These are phyloP conservation scores for Drosophila sproati DNA, from an alignment of 1,140 invertebrate genomes.

Conservation along the genomic window DNA sequence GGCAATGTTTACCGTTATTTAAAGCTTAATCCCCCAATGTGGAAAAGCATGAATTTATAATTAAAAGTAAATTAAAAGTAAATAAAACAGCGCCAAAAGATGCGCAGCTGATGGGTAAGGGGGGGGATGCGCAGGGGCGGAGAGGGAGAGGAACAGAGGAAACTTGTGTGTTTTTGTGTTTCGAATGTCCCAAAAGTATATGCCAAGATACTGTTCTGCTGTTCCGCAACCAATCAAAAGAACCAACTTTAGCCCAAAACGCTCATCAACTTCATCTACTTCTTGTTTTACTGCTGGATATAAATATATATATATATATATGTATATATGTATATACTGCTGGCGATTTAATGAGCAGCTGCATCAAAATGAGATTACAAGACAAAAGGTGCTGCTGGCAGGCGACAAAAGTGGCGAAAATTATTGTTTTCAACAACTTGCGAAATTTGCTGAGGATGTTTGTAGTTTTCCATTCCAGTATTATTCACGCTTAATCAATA, in stretches of 20 bases:
- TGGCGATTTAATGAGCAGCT: conserved; percentile 11
- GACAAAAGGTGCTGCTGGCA: conserved; percentile 3
- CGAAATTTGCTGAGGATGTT: not conserved
- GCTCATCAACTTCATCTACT: conserved; percentile 5
- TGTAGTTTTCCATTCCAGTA: not conserved
- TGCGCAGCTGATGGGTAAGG: conserved; percentile 20
- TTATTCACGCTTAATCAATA: conserved; percentile 11
- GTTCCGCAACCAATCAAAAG: not conserved
- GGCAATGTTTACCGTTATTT: conserved; percentile 75
- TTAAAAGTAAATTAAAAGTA: conserved; percentile 83
- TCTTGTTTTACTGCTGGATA: conserved; percentile 5
- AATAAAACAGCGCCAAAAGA: conserved; percentile 65
- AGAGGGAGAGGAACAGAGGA: not conserved
- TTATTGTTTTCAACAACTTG: conserved; percentile 8
- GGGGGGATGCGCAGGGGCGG: too few relatives aligned
- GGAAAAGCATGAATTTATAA: conserved; percentile 80
- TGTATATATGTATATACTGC: not conserved
- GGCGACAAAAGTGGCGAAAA: conserved; percentile 36
- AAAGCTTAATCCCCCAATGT: conserved; percentile 76
- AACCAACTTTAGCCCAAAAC: not conserved
- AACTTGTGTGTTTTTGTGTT: too few relatives aligned
- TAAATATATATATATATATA: not conserved
- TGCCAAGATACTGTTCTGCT: conserved; percentile 8
- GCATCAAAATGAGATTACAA: too few relatives aligned
- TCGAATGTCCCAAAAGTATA: conserved; percentile 36